Conservation (phyloP, 2,888 invertebrate species). For the Amorpha juglandis region DNA sequence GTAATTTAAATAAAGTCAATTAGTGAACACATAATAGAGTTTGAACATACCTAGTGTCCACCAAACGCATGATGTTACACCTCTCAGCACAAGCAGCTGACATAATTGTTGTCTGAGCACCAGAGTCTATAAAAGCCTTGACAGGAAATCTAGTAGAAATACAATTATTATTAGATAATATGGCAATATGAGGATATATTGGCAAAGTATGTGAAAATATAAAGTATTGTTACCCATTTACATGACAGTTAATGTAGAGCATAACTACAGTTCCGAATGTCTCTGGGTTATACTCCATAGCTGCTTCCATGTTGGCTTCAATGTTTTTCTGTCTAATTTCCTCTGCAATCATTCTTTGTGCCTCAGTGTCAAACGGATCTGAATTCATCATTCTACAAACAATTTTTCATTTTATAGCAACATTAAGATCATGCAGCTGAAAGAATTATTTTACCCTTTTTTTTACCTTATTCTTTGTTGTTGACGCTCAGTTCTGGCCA, state of each 20-base stretch:
- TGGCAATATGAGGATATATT: neutral
- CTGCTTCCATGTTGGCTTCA: conserved; percentile 99
- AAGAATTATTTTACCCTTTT: conserved; percentile 15
- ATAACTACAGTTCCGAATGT: conserved; percentile 98
- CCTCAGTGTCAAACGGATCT: conserved; percentile 97
- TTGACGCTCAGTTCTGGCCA: conserved; percentile 92
- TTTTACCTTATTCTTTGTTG: conserved; percentile 87
- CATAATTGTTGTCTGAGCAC: conserved; percentile 99
- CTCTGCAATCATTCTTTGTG: conserved; percentile 97
- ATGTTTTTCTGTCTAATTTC: conserved; percentile 98
- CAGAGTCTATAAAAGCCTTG: conserved; percentile 99
- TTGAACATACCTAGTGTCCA: conserved; percentile 87
- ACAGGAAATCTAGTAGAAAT: conserved; percentile 87
- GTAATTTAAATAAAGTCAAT: neutral
- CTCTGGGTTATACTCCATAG: conserved; percentile 99
- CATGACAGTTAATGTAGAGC: conserved; percentile 98
- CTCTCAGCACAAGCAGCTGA: conserved; percentile 97
- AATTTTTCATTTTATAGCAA: conserved; percentile 14
- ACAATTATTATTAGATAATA: conserved; percentile 3
- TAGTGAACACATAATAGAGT: neutral
- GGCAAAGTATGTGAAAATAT: neutral
- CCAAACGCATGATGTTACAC: conserved; percentile 95
- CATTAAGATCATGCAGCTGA: neutral
- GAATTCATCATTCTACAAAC: conserved; percentile 91
- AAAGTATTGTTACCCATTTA: conserved; percentile 88